Evolutionary conservation across 2,797 vertebrate species (phyloP), one percentile per base, ranked within the genome.

Genomic region (Characodon lateralis): DNA sequence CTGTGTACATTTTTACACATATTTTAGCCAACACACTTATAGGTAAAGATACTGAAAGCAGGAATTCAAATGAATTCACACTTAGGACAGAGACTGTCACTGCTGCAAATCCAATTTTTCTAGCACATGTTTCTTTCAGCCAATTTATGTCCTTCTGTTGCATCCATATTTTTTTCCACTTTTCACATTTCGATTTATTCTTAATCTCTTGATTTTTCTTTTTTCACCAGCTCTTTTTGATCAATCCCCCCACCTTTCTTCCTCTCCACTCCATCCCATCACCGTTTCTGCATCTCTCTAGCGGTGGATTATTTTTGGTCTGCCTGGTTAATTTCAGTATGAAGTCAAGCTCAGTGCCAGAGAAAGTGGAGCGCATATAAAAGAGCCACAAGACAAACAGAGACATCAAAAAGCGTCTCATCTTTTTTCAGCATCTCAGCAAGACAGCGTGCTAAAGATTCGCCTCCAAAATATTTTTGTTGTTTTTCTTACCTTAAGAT

Each of bases 291-390:
- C 73, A 71, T 85, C 83, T 87, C 87, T 93, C 85, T 84, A 74
- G 81, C 66, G 39, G 80, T 89, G 86, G 89, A 90, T 92, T 94
- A 92, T 92, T 92, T 93, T 92, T 93, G 92, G 92, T 81, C 82
- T 71, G 88, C 91, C 83, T 91, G 88, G 93, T 92, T 93, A 89
- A 91, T 94, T 91, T 93, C 88, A 90, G 91, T 75, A 90, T 85
- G 87, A 92, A 92, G 92, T 93, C 89, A 85, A 83, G 84, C 90
- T 86, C 74, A n/a, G 89, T 93, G 93, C 92, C 93, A 93, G 83
- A 74, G 89, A 93, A 94, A 94, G 90, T 93, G 83, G 90, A 93
- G 86, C 89, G 77, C 87, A 83, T 83, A 89, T 83, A 84, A 87
- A 92, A 87, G 90, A 89, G 84, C 84, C 79, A 86, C 87, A 91